Percentiles rank a stretch among this genome's conserved stretches.
Conservation (phyloP, 2,113 vertebrate genomes). For the Serilophus lunatus region DNA sequence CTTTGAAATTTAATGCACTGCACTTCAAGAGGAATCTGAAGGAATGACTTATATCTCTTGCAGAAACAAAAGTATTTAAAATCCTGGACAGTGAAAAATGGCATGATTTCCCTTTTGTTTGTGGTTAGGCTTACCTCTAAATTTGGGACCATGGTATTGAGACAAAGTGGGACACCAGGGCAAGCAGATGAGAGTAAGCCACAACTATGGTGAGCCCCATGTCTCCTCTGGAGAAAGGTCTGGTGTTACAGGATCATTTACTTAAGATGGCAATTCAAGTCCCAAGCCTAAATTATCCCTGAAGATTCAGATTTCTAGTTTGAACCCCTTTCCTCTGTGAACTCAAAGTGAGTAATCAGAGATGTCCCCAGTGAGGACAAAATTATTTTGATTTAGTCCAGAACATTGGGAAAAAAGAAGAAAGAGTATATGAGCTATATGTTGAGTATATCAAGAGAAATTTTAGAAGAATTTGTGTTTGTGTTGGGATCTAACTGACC, state of each 20-base stretch:
- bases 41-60: not conserved
- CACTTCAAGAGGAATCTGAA: not conserved
- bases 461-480: not conserved
- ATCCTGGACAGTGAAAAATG: not conserved
- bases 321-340: not conserved
- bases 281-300: not conserved
- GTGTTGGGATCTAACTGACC: not conserved
- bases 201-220: fast-evolving
- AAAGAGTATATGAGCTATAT: not conserved
- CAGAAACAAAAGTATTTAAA: not conserved
- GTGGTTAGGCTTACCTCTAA: not conserved
- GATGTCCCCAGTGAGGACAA: not conserved
- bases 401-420: not conserved
- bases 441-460: not conserved
- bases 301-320: not conserved
- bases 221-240: not conserved
- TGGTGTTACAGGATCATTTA: not conserved
- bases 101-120: not conserved
- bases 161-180: not conserved
- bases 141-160: not conserved
- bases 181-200: not conserved
- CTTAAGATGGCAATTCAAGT: not conserved
- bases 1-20: conserved; percentile 25
- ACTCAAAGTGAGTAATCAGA: not conserved
- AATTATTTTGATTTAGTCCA: conserved; percentile 28